A percentile compares a stretch with the other conserved stretches of the same genome.
These are phyloP conservation scores for Planiliza haematocheilus DNA, from an alignment of 2,113 vertebrate genomes.

Conservation along the genomic window DNA sequence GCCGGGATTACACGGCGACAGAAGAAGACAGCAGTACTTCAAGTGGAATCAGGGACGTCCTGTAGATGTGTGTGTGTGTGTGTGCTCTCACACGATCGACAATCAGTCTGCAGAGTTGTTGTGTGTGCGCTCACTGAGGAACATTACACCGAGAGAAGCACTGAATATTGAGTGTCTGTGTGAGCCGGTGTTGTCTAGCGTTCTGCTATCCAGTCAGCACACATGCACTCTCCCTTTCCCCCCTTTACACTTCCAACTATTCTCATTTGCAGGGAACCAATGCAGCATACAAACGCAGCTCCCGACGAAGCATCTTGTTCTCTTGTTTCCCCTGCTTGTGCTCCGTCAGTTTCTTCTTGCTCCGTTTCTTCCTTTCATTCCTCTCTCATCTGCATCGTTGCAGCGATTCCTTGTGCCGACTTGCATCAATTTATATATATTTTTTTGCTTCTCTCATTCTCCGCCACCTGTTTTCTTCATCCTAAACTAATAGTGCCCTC, in stretches of 20 bases:
- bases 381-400: conserved; percentile 53
- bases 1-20: conserved; percentile 47
- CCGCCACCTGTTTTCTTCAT: background rate
- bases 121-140: conserved; percentile 12
- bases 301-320: conserved; percentile 45
- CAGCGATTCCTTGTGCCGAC: conserved; percentile 19
- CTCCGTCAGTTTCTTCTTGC: conserved; percentile 15
- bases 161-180: background rate
- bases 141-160: conserved; percentile 17
- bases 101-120: conserved; percentile 19
- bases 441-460: conserved; percentile 12
- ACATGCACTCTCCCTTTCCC: background rate
- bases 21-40: conserved; percentile 41
- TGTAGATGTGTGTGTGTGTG: conserved; percentile 23
- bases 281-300: conserved; percentile 24
- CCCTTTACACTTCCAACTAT: conserved; percentile 19
- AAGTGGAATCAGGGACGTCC: conserved; percentile 51
- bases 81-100: conserved; percentile 29
- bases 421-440: conserved; percentile 21
- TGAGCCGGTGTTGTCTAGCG: background rate
- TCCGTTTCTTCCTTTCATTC: conserved; percentile 31
- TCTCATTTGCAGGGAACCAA: conserved; percentile 40
- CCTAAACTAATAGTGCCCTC: conserved; percentile 53
- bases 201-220: background rate
- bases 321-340: conserved; percentile 36